These are phyloP conservation scores for Hyles vespertilio DNA, from an alignment of 1,140 invertebrate species.

Conservation along the genomic window DNA sequence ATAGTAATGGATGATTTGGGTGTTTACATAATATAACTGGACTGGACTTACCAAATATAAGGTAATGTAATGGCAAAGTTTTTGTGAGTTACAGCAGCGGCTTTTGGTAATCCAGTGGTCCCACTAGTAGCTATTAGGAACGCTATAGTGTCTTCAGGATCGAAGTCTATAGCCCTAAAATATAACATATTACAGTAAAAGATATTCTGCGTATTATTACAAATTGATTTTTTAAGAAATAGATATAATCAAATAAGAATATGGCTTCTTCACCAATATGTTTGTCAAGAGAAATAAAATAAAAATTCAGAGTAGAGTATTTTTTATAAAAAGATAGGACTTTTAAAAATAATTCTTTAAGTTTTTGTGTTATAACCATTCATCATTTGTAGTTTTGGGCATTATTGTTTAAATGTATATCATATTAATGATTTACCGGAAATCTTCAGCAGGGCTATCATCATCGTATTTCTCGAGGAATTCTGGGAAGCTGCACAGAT, in stretches of 20 bases:
- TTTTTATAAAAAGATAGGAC: background rate
- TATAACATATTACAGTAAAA: background rate
- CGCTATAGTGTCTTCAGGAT: constrained; percentile 36
- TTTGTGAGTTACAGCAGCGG: constrained; percentile 49
- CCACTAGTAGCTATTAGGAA: constrained; percentile 56
- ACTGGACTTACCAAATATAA: constrained; percentile 41
- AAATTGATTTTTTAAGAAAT: no score
- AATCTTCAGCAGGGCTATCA: constrained; percentile 32
- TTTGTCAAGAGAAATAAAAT: no score
- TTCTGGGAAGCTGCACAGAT: constrained; percentile 38
- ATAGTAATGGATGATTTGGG: no score
- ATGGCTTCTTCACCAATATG: no score
- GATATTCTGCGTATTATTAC: background rate
- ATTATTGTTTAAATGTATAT: background rate
- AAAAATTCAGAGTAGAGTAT: background rate
- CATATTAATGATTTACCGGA: constrained; percentile 28
- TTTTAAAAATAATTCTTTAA: no score
- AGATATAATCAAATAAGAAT: no score
- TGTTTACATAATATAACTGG: background rate
- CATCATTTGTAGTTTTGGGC: background rate
- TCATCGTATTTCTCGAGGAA: constrained; percentile 42
- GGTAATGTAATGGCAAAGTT: constrained; percentile 40
- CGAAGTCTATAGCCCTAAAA: constrained; percentile 43
- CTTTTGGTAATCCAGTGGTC: constrained; percentile 54
- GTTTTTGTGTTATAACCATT: no score